Conservation (phyloP, 2,797 vertebrate species). For the Todus mexicanus region DNA sequence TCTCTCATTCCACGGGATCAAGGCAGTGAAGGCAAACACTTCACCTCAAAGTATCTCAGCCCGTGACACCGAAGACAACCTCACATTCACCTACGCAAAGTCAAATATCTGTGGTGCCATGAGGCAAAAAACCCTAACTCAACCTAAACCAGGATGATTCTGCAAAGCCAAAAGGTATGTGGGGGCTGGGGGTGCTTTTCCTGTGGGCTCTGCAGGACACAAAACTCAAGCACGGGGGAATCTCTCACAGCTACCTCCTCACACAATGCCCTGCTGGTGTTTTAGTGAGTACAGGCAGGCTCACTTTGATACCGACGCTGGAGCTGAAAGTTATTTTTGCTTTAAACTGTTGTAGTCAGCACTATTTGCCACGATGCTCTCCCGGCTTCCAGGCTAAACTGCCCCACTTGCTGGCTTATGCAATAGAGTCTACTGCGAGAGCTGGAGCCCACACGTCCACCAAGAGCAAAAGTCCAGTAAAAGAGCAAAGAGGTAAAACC, state of each 20-base stretch:
- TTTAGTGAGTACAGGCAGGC: neutral
- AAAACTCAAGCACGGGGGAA: neutral
- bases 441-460: neutral
- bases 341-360: neutral
- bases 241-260: neutral
- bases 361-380: conserved; percentile 15
- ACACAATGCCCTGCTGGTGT: neutral
- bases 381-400: neutral
- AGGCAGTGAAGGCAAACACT: too few relatives aligned
- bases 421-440: neutral
- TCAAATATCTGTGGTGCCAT: too few relatives aligned
- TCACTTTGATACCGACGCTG: neutral
- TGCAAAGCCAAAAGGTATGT: neutral
- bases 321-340: conserved; percentile 8
- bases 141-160: neutral
- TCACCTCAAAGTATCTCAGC: too few relatives aligned
- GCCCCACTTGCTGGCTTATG: neutral
- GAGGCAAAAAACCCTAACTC: too few relatives aligned
- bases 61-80: too few relatives aligned
- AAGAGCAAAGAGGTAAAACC: neutral
- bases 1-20: too few relatives aligned
- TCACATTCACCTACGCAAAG: too few relatives aligned
- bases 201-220: neutral
- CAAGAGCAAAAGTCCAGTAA: neutral
- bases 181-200: neutral